Evolutionary conservation across 2,797 vertebrate species (phyloP).

Genomic region (Gastrophryne carolinensis): DNA sequence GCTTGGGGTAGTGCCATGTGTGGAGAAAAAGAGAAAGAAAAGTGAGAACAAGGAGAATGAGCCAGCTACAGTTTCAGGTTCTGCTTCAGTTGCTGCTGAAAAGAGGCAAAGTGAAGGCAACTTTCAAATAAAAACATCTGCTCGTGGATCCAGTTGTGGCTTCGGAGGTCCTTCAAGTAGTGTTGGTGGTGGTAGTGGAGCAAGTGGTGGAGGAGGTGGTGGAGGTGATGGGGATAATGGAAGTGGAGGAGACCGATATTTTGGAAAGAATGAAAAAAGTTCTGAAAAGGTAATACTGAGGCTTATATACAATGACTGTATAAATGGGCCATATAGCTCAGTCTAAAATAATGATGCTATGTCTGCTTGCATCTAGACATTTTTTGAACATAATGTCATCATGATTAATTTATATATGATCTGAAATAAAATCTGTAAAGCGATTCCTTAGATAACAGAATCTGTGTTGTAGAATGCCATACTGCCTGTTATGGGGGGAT

Average conservation of each 20-base stretch:
- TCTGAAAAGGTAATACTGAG: slow-evolving; percentile 78
- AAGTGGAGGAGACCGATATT: slow-evolving; percentile 83
- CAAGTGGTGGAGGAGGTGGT: slow-evolving; percentile 75
- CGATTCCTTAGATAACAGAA: too few relatives aligned
- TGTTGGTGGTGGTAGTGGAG: slow-evolving; percentile 72
- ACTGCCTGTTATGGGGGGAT: too few relatives aligned
- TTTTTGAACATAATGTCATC: too few relatives aligned
- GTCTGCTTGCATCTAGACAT: too few relatives aligned
- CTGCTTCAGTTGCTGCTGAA: slow-evolving; percentile 57
- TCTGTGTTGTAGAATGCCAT: too few relatives aligned
- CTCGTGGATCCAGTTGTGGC: slow-evolving; percentile 71
- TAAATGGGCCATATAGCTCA: too few relatives aligned
- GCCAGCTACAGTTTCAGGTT: slow-evolving; percentile 41
- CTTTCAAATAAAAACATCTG: slow-evolving; percentile 74
- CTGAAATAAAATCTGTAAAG: too few relatives aligned
- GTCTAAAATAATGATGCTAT: too few relatives aligned
- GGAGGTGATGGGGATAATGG: slow-evolving; percentile 73
- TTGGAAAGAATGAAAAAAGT: slow-evolving; percentile 88
- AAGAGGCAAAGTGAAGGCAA: slow-evolving; percentile 80
- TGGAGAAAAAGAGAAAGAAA: slow-evolving; percentile 84
- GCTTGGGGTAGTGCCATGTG: slow-evolving; percentile 88
- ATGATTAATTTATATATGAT: too few relatives aligned
- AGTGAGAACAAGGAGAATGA: slow-evolving; percentile 91
- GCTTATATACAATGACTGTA: too few relatives aligned
- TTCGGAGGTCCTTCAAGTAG: slow-evolving; percentile 68